Conservation (phyloP, 1,140 invertebrate genomes). For the Drosophila biarmipes region DNA sequence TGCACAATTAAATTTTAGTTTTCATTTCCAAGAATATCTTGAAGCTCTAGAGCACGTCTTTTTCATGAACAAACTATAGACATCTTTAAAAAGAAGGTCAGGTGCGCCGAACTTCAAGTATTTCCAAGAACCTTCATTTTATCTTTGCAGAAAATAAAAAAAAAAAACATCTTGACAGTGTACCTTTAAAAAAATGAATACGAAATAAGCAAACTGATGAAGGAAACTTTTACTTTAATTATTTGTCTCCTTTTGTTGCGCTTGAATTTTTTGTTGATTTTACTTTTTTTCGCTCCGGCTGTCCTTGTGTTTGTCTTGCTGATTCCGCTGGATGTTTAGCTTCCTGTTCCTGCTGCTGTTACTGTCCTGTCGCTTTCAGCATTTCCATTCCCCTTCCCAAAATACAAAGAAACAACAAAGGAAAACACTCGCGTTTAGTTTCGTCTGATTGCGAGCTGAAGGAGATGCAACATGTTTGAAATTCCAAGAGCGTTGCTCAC, state of each 20-base stretch:
- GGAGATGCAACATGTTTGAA: slow-evolving; percentile 71
- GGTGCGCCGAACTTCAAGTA: background rate
- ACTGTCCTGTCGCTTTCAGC: slow-evolving; percentile 58
- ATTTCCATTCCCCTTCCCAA: slow-evolving; percentile 54
- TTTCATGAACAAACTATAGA: background rate
- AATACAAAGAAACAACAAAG: background rate
- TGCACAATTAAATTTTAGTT: no score
- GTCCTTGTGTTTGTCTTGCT: slow-evolving; percentile 60
- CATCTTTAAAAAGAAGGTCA: background rate
- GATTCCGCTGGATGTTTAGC: slow-evolving; percentile 57
- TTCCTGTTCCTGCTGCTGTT: slow-evolving; percentile 40
- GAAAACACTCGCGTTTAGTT: slow-evolving; percentile 41
- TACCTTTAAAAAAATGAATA: slow-evolving; percentile 22
- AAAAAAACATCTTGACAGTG: background rate
- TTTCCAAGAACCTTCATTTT: background rate
- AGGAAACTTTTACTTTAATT: slow-evolving; percentile 71
- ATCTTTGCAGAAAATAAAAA: background rate
- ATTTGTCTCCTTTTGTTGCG: slow-evolving; percentile 59
- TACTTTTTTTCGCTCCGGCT: slow-evolving; percentile 22
- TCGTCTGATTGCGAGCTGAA: slow-evolving; percentile 61
- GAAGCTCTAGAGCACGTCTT: background rate
- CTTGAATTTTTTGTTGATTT: slow-evolving; percentile 14
- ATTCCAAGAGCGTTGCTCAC: slow-evolving; percentile 71
- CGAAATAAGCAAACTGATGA: slow-evolving; percentile 26
- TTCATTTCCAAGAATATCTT: background rate